These are phyloP conservation scores for Cheilosia soror DNA, from an alignment of 2,888 invertebrate species.

Conservation along the genomic window DNA sequence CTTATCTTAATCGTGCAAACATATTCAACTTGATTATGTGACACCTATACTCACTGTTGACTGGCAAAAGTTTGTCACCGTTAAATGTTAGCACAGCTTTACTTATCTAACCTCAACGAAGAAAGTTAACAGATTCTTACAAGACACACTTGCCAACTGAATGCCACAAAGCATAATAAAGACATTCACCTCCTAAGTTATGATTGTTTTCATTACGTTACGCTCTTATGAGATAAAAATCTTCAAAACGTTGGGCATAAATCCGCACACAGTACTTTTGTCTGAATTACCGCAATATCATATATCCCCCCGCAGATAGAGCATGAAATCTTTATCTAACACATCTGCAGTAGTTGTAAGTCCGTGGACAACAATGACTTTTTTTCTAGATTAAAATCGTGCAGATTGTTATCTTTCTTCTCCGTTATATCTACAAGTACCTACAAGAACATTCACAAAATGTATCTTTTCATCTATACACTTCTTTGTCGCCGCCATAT, in stretches of 20 bases:
- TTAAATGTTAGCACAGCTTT: no score
- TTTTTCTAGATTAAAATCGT: slow-evolving; percentile 55
- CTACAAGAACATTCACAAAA: slow-evolving; percentile 31
- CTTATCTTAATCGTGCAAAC: no score
- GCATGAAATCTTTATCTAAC: slow-evolving; percentile 38
- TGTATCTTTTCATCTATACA: slow-evolving; percentile 6
- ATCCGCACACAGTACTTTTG: slow-evolving; percentile 41
- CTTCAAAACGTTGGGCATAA: slow-evolving; percentile 46
- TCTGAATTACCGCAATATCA: slow-evolving; percentile 16
- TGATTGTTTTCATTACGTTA: slow-evolving; percentile 15
- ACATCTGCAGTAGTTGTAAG: slow-evolving; percentile 25
- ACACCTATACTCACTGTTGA: not conserved
- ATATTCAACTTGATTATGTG: no score
- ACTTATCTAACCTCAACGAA: not conserved
- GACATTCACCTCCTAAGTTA: not conserved
- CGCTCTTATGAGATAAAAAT: slow-evolving; percentile 44
- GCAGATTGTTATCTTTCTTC: slow-evolving; percentile 63
- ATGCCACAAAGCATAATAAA: not conserved
- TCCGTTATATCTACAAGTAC: slow-evolving; percentile 40
- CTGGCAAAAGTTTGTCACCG: not conserved
- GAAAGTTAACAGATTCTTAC: slow-evolving; percentile 1
- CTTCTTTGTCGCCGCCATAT: slow-evolving; percentile 30
- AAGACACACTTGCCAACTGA: not conserved
- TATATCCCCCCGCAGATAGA: slow-evolving; percentile 2
- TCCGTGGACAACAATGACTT: not conserved